Conservation (phyloP, 2,113 vertebrate genomes). For the Alethe castanea region DNA sequence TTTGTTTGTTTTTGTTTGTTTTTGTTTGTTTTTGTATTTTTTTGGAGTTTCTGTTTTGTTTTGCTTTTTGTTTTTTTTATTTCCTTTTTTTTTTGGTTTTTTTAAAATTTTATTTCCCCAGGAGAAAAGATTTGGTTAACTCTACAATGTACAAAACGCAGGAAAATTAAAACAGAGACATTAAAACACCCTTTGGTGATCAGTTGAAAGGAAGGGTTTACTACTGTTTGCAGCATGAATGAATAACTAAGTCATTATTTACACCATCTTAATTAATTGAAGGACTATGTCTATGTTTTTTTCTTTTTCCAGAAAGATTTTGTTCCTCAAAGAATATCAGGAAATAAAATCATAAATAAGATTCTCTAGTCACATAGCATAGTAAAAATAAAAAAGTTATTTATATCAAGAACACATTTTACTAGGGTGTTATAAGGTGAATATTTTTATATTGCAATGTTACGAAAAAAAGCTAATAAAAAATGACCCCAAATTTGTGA, state of each 20-base stretch:
- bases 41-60: background rate
- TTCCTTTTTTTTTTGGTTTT: background rate
- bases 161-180: background rate
- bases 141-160: background rate
- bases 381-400: background rate
- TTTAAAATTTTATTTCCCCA: background rate
- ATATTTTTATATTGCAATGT: background rate
- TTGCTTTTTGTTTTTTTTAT: background rate
- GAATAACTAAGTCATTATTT: background rate
- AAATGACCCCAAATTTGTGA: background rate
- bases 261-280: background rate
- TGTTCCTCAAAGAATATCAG: background rate
- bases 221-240: background rate
- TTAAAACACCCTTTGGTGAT: background rate
- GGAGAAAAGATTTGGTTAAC: background rate
- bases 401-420: background rate
- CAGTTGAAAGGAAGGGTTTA: background rate
- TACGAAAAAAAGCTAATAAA: background rate
- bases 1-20: background rate
- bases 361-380: background rate
- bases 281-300: background rate
- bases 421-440: background rate
- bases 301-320: background rate
- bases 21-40: background rate
- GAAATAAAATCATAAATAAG: background rate